Evolutionary conservation across 2,888 invertebrate genomes (phyloP), one percentile per base, ranked within the genome.

Genomic region (Pardosa pseudoannulata): DNA sequence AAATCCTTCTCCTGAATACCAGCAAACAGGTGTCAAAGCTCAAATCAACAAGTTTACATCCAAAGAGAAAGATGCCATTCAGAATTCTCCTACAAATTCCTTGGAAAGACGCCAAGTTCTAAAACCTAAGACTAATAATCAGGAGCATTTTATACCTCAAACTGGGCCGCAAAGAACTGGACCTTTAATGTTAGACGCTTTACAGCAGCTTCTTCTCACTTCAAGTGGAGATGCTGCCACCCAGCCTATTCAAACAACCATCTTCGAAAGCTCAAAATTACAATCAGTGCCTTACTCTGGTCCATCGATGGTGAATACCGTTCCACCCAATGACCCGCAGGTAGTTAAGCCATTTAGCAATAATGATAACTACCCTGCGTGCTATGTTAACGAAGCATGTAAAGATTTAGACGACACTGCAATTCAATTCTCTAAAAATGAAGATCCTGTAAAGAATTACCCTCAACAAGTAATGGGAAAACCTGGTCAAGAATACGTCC

Each of bases 11-110:
- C 65, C 86, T 9, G 88, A 88, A 39, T 88, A 88, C 32, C 80
- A 81, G 23, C 88, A 86, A 64, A 78, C 80, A 1, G 88, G 88
- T 16, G 88, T 88, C 0, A 88, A 88, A 65, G 88, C 88, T n/a
- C 88, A 88, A 28, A 88, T 88, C 13, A 86, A 65, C 28, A 86
- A 80, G 64, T 88, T 88, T 65, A 65, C 88, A n/a, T 81, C 87
- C 7, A 87, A 87, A 74, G 87, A 87, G 27, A 87, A 87, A 73
- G 87, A 87, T 28, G 29, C 65, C 46, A 65, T 79, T 0, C 75
- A 80, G 41, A 80, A 68, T 65, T 87, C 87, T 0, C 87, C 87
- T 6, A 46, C 79, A 1, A 87, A 76, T 50, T 87, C 87, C 23
- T 71, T 87, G 11, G 87, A 87, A 16, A 64, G 87, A 62, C 75